These are phyloP conservation scores for Tiaroga cobitis DNA, from an alignment of 2,797 vertebrate genomes.

Conservation along the genomic window DNA sequence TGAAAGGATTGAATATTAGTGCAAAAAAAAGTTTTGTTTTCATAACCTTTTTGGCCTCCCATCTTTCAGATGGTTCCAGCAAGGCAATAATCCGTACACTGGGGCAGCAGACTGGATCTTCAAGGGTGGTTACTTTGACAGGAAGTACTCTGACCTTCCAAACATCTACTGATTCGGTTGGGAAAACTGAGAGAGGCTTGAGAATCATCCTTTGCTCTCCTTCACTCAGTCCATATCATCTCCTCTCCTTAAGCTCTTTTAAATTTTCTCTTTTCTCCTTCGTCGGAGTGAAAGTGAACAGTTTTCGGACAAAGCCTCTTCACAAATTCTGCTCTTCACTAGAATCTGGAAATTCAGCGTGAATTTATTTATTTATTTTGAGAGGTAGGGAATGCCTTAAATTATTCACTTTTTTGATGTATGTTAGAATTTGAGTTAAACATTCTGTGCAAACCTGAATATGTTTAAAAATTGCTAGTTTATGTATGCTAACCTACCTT, in stretches of 20 bases:
- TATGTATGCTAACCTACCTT: conserved; percentile 39
- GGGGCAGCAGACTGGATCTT: conserved; percentile 92
- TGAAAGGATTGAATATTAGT: neutral
- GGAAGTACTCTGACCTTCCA: conserved; percentile 91
- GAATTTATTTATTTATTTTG: conserved; percentile 61
- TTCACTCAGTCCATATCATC: conserved; percentile 51
- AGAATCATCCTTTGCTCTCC: conserved; percentile 44
- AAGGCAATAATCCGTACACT: conserved; percentile 87
- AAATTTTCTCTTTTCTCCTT: conserved; percentile 10
- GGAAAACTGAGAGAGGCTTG: conserved; percentile 33
- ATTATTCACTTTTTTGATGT: neutral
- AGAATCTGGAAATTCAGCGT: conserved; percentile 42
- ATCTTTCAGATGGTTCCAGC: conserved; percentile 77
- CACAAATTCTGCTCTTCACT: conserved; percentile 49
- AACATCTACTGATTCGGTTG: conserved; percentile 88
- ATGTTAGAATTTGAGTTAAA: conserved; percentile 38
- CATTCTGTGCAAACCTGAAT: conserved; percentile 41
- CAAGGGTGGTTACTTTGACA: conserved; percentile 93
- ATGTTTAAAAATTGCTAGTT: conserved; percentile 39
- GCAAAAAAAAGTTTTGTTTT: neutral
- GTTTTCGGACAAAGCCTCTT: conserved; percentile 56
- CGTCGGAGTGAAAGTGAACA: conserved; percentile 37
- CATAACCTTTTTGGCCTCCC: neutral
- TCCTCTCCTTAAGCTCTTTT: conserved; percentile 48
- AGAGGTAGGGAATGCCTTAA: conserved; percentile 51